A percentile compares a stretch with the other conserved stretches of the same genome.
These are phyloP conservation scores for Bucco capensis DNA, from an alignment of 2,113 vertebrate species.

Conservation along the genomic window DNA sequence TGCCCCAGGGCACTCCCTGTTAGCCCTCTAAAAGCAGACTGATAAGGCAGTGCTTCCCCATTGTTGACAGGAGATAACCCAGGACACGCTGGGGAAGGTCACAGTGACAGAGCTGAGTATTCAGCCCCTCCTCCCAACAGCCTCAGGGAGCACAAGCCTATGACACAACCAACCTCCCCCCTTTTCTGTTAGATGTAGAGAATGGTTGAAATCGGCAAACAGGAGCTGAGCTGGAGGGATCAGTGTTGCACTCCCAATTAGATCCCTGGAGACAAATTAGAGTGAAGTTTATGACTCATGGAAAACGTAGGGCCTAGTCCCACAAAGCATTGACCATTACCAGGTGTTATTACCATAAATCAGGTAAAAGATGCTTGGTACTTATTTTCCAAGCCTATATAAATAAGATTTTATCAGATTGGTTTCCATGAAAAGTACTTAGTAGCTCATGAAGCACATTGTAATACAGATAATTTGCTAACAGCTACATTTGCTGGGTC, in stretches of 20 bases:
- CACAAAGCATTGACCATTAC: not conserved
- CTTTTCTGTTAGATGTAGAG: not conserved
- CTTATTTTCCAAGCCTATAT: not conserved
- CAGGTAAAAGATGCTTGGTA: not conserved
- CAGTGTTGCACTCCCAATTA: not conserved
- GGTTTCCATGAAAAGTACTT: not conserved
- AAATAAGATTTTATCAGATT: not conserved
- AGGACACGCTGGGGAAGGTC: not conserved
- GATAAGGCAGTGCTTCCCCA: not conserved
- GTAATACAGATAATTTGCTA: not conserved
- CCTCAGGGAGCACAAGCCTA: not conserved
- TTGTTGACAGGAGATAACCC: not conserved
- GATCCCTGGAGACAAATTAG: not conserved
- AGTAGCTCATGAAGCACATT: not conserved
- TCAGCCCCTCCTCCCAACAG: not conserved
- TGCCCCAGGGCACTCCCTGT: not conserved
- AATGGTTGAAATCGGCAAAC: rapidly evolving
- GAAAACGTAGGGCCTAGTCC: not conserved
- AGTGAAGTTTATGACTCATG: not conserved
- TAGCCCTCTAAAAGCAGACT: not conserved
- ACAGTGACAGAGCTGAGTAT: not conserved
- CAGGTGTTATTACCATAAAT: not conserved
- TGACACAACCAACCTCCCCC: not conserved
- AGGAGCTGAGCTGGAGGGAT: not conserved
- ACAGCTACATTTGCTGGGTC: not conserved